Evolutionary conservation across 2,797 vertebrate genomes (phyloP), one percentile per base, ranked within the genome.

Genomic region (Poeciliopsis infans): DNA sequence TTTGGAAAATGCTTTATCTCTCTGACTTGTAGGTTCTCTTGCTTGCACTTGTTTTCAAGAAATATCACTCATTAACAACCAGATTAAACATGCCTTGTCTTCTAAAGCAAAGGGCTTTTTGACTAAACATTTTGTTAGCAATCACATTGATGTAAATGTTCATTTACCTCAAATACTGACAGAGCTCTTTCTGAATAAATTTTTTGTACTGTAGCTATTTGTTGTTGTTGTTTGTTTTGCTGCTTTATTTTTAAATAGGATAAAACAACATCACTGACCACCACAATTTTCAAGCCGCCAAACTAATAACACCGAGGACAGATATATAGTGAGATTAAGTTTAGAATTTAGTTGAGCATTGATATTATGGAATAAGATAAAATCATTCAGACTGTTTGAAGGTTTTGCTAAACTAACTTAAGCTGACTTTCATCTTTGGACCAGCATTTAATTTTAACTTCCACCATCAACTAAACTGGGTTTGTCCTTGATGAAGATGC

Each of bases 121-220:
- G 92, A 96, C 94, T 94, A 92, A 92, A 93, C 90, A 76, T 91
- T 92, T 94, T 93, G 96, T 95, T 95, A 93, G 82, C 96, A 94
- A 96, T 95, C 92, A 94, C 94, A 93, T 96, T 96, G 94, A 96
- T 97, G 96, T 96, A 96, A 96, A 95, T 43, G 95, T 96, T 96
- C 79, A 96, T 96, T 97, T 97, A 97, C 96, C 95, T 97, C 96
- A 97, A 93, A 96, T 96, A 96, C 96, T 96, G 96, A 96, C 94
- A 96, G 95, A 96, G 90, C 90, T 92, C 89, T 96, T 93, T 96
- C 94, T 95, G 95, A 97, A 97, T 97, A 97, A 3, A 28, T 90
- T 93, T 97, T 97, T 97, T 97, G 96, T 97, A 97, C 95, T 92
- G 94, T 91, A 92, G 31, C 28, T 66, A 41, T 77, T 79, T 74